These are phyloP conservation scores for Littorina saxatilis DNA, from an alignment of 1,140 invertebrate genomes.

Conservation along the genomic window DNA sequence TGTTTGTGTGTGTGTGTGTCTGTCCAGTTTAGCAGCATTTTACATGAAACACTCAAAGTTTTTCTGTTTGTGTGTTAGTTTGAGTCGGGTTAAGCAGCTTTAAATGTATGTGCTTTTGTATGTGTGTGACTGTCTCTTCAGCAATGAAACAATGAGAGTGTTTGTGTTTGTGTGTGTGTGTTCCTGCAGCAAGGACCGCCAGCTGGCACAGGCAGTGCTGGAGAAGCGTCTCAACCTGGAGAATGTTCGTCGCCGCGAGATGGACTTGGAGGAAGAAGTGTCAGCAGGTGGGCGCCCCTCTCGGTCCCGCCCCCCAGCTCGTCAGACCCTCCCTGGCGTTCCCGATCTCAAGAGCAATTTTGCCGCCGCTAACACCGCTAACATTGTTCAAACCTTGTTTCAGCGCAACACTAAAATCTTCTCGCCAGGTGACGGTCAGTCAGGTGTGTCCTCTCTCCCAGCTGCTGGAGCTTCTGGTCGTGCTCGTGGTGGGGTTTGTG, in stretches of 20 bases:
- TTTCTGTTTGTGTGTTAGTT: too few species aligned
- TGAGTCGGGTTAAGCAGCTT: too few species aligned
- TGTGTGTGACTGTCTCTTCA: too few species aligned
- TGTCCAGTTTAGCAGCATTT: too few species aligned
- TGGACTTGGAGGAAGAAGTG: conserved; percentile 68
- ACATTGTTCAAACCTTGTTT: conserved; percentile 61
- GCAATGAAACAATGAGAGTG: too few species aligned
- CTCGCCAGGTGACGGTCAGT: conserved; percentile 23
- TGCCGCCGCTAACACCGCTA: conserved; percentile 55
- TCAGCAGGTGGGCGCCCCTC: conserved; percentile 56
- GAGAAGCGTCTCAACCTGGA: conserved; percentile 72
- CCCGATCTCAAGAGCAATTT: conserved; percentile 41
- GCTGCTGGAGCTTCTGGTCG: conserved; percentile 1
- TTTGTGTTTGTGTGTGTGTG: neutral
- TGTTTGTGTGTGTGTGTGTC: too few species aligned
- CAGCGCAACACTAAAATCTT: conserved; percentile 59
- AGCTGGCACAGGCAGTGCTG: conserved; percentile 51
- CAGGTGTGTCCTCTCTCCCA: neutral
- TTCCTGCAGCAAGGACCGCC: conserved; percentile 40
- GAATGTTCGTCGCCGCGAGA: conserved; percentile 65
- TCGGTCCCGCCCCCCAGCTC: conserved; percentile 1
- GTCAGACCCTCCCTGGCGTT: neutral
- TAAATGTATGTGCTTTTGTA: too few species aligned
- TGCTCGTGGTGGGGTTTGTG: conserved; percentile 2
- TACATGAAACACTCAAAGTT: too few species aligned